These are phyloP conservation scores for Squalus acanthias DNA, from an alignment of 2,797 vertebrate genomes.

Conservation along the genomic window DNA sequence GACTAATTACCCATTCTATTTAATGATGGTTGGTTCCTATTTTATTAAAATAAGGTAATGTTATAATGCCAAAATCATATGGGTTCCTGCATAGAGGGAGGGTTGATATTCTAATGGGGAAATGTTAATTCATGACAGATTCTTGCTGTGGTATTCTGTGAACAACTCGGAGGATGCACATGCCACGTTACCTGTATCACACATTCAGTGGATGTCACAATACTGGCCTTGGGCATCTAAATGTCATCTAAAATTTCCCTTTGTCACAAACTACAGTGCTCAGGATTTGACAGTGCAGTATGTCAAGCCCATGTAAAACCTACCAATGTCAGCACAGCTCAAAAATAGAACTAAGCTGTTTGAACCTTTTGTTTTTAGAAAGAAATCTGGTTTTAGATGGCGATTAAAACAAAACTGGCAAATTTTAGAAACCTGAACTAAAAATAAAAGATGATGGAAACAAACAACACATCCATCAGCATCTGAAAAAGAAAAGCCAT, in stretches of 20 bases:
- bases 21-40: not conserved
- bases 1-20: not conserved
- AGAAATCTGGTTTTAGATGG: not conserved
- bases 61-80: not conserved
- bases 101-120: not conserved
- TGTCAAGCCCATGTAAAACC: not conserved
- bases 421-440: not conserved
- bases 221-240: not conserved
- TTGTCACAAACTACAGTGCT: not conserved
- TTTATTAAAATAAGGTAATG: not conserved
- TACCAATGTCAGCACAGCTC: not conserved
- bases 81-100: not conserved
- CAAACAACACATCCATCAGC: not conserved
- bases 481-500: not conserved
- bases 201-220: not conserved
- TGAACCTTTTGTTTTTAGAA: not conserved
- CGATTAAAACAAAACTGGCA: not conserved
- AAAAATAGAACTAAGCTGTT: not conserved
- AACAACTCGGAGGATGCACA: not conserved
- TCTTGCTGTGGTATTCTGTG: not conserved
- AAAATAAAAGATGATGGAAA: not conserved
- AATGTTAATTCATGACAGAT: constrained; percentile 1
- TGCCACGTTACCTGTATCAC: not conserved
- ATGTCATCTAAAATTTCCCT: not conserved
- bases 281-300: not conserved